Base-by-base conservation (phyloP, 30 jellyfish, hydroid and myxozoan genomes). In the Cassiopea xamachana region DNA sequence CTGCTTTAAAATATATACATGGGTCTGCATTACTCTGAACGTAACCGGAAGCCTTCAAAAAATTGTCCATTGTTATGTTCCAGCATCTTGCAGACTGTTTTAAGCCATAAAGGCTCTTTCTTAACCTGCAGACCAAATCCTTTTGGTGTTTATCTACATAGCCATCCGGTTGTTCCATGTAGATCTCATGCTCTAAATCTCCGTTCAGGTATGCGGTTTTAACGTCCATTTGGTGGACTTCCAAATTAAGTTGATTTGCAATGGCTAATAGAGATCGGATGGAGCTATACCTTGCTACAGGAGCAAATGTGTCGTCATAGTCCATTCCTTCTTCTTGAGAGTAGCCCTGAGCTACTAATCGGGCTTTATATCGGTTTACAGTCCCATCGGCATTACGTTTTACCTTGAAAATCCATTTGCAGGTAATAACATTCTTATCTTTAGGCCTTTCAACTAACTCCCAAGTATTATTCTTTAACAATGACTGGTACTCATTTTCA, bases 391-490 rank as follows among this genome's bases (percentile, higher is more conserved):
- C 69, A 27, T 27, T 27, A 27, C 39, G 39, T 27, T 27, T 27
- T 27, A 27, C 39, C 39, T 27, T 27, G 39, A 77, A 77, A 48
- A 77, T 1, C 86, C 86, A 77, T 58, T 27, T 58, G 46, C 73
- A 77, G 39, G 73, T 72, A 48, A 77, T 72, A 77, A 79, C 55
- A 77, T 87, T 89, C 75, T 73, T 89, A 7, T 85, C 92, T 48
- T 45, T 61, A 43, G 96, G 92, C 14, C 48, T 60, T 19, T 80
- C 74, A 8, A 89, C 92, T 16, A 89, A 69, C 15, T 89, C 89
- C 96, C 92, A 89, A 10, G 92, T 89, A 0, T 59, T 75, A 81
- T 89, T 89, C 62, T 89, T 60, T 48, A 79, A 6, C 13, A 89
- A 49, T n/a, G 96, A 89, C 13, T 50, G 27, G 71, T 59, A 81